These are phyloP conservation scores for Solenodon paradoxus DNA, from an alignment of 2,113 vertebrate species.

Conservation along the genomic window DNA sequence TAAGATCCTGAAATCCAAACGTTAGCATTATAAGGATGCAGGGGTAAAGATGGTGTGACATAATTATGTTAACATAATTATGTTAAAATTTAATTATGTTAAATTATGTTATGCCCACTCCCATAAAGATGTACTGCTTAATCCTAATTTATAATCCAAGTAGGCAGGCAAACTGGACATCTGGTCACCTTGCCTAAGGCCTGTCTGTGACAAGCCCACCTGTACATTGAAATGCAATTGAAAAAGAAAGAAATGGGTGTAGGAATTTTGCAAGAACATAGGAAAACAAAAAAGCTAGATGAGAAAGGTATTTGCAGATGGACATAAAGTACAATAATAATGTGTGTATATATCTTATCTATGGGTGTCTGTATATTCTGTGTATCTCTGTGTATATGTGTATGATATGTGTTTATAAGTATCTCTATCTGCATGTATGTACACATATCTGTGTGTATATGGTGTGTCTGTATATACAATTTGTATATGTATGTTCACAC, in stretches of 20 bases:
- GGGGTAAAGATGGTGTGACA: neutral
- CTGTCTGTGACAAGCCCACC: neutral
- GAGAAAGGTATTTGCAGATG: neutral
- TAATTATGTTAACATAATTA: neutral
- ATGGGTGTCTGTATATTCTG: neutral
- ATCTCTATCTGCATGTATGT: accelerated
- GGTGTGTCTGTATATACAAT: neutral
- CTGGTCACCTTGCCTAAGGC: neutral
- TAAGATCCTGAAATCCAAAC: slow-evolving; percentile 79
- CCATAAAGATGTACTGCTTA: neutral
- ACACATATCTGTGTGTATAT: neutral
- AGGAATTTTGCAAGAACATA: neutral
- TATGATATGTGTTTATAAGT: neutral
- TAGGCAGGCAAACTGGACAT: neutral
- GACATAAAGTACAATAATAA: neutral
- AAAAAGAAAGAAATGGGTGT: neutral
- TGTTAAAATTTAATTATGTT: neutral
- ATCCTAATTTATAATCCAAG: neutral
- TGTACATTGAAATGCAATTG: neutral
- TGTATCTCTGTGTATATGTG: neutral
- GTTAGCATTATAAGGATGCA: neutral
- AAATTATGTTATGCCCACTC: neutral
- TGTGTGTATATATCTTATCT: neutral
- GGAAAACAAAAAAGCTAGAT: neutral
- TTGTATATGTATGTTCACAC: neutral